A percentile compares a stretch with the other conserved stretches of the same genome.
Evolutionary conservation across 30 jellyfish, hydroid and myxozoan genomes (phyloP).

Genomic region (Rhopilema esculentum): DNA sequence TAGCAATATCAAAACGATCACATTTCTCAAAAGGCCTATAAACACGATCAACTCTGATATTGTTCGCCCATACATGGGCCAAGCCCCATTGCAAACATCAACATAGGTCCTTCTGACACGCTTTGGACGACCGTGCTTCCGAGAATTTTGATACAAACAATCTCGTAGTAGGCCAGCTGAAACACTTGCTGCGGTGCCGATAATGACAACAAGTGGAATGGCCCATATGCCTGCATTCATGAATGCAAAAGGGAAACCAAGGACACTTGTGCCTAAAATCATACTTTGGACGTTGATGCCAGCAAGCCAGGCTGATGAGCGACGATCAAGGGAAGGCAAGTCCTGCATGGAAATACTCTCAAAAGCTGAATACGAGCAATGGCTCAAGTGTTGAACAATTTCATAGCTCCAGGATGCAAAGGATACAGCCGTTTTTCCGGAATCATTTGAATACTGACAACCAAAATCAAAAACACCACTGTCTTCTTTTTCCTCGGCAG

Average conservation of each 20-base stretch:
- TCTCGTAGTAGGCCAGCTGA: slow-evolving; percentile 65
- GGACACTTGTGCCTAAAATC: slow-evolving; percentile 84
- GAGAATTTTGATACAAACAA: slow-evolving; percentile 75
- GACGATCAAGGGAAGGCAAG: slow-evolving; percentile 81
- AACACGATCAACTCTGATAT: slow-evolving; percentile 51
- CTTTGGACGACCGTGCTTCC: slow-evolving; percentile 31
- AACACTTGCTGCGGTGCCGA: slow-evolving; percentile 59
- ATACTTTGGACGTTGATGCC: slow-evolving; percentile 73
- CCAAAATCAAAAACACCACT: slow-evolving; percentile 32
- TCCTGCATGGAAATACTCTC: slow-evolving; percentile 49
- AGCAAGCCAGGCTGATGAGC: slow-evolving; percentile 64
- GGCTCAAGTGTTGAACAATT: slow-evolving; percentile 34
- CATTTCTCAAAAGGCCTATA: slow-evolving; percentile 68
- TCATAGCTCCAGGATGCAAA: slow-evolving; percentile 35
- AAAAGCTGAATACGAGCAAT: slow-evolving; percentile 17
- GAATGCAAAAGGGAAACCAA: slow-evolving; percentile 74
- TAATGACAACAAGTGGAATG: slow-evolving; percentile 41
- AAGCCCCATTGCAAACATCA: slow-evolving; percentile 57
- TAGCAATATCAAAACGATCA: slow-evolving; percentile 64
- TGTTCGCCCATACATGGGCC: slow-evolving; percentile 46
- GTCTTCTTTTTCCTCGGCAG: slow-evolving; percentile 1
- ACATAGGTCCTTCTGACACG: slow-evolving; percentile 69
- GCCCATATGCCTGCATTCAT: slow-evolving; percentile 75
- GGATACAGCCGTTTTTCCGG: slow-evolving; percentile 3
- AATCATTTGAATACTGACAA: slow-evolving; percentile 5